Evolutionary conservation across 30 jellyfish, hydroid and myxozoan species (phyloP).

Genomic region (Turritopsis dohrnii): DNA sequence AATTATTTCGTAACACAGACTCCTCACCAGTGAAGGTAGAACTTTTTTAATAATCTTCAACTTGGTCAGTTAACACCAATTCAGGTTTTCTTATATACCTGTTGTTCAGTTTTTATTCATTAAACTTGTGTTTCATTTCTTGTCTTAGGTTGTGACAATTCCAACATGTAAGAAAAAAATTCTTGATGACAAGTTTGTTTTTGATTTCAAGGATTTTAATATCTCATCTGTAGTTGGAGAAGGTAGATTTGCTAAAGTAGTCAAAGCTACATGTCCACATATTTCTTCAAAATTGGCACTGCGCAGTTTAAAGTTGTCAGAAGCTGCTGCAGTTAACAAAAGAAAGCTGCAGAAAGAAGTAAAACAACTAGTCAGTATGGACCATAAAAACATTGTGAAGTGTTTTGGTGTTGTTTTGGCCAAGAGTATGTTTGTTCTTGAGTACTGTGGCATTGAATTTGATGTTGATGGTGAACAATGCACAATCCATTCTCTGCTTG

Average conservation of each 20-base stretch:
- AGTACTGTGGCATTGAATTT: neutral
- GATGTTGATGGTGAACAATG: neutral
- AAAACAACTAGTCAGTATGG: neutral
- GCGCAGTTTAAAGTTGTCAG: neutral
- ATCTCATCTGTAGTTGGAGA: slow-evolving; percentile 1
- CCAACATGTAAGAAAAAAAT: neutral
- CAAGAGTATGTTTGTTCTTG: neutral
- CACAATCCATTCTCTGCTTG: neutral
- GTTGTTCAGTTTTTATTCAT: neutral
- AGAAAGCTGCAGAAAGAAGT: slow-evolving; percentile 11
- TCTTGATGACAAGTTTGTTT: slow-evolving; percentile 3
- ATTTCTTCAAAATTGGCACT: neutral
- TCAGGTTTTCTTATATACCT: neutral
- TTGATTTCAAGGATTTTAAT: neutral
- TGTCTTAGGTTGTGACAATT: neutral
- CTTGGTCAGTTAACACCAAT: neutral
- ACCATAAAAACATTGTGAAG: slow-evolving; percentile 8
- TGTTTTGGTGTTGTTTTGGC: slow-evolving; percentile 1
- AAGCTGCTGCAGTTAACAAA: slow-evolving; percentile 4
- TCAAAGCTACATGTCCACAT: neutral
- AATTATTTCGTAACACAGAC: neutral
- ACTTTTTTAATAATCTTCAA: neutral
- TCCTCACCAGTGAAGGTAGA: neutral
- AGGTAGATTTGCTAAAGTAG: slow-evolving; percentile 5
- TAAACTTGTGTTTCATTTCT: neutral